Evolutionary conservation across 2,113 vertebrate genomes (phyloP).

Genomic region (Lynx canadensis): DNA sequence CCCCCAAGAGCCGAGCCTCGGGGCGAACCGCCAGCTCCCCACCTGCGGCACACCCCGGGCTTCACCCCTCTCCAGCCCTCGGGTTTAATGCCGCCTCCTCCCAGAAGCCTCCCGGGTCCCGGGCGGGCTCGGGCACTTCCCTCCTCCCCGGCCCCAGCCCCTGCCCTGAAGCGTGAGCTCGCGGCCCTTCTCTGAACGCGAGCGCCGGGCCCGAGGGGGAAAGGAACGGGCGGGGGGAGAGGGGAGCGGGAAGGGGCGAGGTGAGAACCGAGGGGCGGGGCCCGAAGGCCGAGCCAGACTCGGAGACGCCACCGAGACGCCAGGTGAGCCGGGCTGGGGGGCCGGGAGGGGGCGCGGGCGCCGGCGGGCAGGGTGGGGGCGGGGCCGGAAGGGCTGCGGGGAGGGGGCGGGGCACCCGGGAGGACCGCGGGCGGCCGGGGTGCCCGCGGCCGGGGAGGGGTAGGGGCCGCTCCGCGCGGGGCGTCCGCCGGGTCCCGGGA

Average conservation of each 20-base stretch:
- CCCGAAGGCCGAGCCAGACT: conserved; percentile 31
- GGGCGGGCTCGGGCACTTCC: not conserved
- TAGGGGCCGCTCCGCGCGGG: not conserved
- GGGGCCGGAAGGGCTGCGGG: not conserved
- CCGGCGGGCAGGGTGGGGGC: not conserved
- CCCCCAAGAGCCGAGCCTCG: no score
- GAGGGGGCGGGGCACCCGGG: not conserved
- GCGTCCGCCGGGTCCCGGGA: not conserved
- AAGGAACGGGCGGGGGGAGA: rapidly evolving
- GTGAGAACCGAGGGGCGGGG: not conserved
- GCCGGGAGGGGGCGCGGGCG: not conserved
- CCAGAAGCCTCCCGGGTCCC: not conserved
- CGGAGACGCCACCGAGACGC: not conserved
- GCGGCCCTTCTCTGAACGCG: not conserved
- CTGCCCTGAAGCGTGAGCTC: not conserved
- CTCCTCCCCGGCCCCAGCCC: not conserved
- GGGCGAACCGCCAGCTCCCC: not conserved
- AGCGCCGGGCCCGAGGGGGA: no score
- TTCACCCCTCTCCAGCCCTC: not conserved
- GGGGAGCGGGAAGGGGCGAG: not conserved
- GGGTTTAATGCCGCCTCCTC: not conserved
- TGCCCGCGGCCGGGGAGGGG: not conserved
- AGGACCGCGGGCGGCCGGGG: not conserved
- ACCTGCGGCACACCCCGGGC: not conserved
- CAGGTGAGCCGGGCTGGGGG: conserved; percentile 63